A percentile compares a stretch with the other conserved stretches of the same genome.
These are phyloP conservation scores for Mareca penelope DNA, from an alignment of 2,797 vertebrate genomes.

Conservation along the genomic window DNA sequence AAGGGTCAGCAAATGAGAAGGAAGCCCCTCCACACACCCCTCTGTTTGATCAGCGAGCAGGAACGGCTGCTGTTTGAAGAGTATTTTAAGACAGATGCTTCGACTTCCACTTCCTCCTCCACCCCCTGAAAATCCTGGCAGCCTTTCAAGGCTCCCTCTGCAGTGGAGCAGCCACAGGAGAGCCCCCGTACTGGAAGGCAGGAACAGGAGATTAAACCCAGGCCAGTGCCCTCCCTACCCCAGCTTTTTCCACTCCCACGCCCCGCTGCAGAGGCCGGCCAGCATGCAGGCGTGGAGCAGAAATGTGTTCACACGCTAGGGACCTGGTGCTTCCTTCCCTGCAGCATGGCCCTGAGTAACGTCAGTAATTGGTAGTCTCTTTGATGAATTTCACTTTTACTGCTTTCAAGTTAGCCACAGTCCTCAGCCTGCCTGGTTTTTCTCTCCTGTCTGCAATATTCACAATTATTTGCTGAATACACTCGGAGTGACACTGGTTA, in stretches of 20 bases:
- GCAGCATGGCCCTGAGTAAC: neutral
- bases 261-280: neutral
- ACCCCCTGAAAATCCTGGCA: neutral
- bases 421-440: neutral
- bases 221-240: neutral
- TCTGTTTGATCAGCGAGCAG: neutral
- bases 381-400: slow-evolving; percentile 20
- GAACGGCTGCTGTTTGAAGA: neutral
- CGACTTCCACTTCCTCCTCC: neutral
- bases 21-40: neutral
- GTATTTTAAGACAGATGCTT: rapidly evolving
- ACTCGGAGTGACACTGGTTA: neutral
- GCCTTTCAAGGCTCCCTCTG: neutral
- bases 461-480: neutral
- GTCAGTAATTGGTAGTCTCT: neutral
- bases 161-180: neutral
- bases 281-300: neutral
- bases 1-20: neutral
- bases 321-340: neutral
- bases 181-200: neutral
- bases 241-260: neutral
- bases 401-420: slow-evolving; percentile 14
- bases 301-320: neutral
- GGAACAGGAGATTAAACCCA: neutral
- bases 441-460: neutral